Base-by-base conservation (phyloP, 2,888 invertebrate species). In the Apamea sordens region DNA sequence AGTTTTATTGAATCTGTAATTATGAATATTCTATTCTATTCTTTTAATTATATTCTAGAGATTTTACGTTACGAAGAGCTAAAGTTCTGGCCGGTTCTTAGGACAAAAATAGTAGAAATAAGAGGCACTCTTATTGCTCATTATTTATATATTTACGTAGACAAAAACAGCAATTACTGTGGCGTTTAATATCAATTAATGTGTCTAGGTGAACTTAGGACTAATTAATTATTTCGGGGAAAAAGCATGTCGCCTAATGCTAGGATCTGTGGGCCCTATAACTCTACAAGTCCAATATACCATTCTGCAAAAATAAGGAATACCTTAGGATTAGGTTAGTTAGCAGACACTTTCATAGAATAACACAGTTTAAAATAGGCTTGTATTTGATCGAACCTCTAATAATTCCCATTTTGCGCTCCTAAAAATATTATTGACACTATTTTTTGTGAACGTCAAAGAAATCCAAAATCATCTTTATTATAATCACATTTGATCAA, bases 101-200 rank as follows among this genome's bases (percentile, higher is more conserved):
- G 32, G 13, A 53, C 32, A 3, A 68, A 53, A 61, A 21, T 3
- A 24, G 32, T 75, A 74, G 11, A 24, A 50, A 32, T 56, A 44
- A 41, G 44, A 53, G 36, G 41, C 10, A 0, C 0, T 65, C 13
- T 82, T 47, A 76, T 69, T 64, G 8, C 53, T 77, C 18, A 53
- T 77, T 71, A 76, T 69, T 69, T 47, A 47, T 8, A 47, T 47
- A 63, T 56, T 75, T 53, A 75, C 50, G 44, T 36, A 70, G 41
- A 71, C 10, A 64, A 5, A 65, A 28, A 64, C 50, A 65, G 18
- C 36, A 70, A 56, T 77, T 47, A 61, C 59, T 28, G 47, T 41
- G 36, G 61, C 61, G 32, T 67, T 82, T 83, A 68, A 82, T 81
- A 82, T 59, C 64, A 41, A 56, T 82, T 77, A 53, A 44, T 53